Evolutionary conservation across 2,113 vertebrate genomes (phyloP).

Genomic region (Halichoeres trimaculatus): DNA sequence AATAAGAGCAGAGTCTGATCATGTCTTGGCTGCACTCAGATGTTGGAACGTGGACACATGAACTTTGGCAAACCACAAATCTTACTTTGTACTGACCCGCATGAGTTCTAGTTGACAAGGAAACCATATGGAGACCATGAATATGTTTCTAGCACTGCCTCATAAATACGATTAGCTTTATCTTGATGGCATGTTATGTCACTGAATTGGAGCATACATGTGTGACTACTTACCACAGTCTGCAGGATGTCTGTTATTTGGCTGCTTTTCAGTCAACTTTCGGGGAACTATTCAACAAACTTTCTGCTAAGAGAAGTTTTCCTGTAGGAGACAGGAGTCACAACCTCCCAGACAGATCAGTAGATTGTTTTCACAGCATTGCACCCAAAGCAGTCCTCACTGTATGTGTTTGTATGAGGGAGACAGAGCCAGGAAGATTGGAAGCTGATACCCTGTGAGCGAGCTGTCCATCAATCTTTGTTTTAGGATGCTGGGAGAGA

Average conservation of each 20-base stretch:
- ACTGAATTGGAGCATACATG: background rate
- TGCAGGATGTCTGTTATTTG: background rate
- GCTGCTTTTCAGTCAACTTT: conserved; percentile 11
- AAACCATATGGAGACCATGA: background rate
- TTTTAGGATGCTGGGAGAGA: conserved; percentile 30
- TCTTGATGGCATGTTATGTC: background rate
- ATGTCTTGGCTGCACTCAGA: background rate
- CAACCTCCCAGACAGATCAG: conserved; percentile 21
- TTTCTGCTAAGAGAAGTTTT: conserved; percentile 6
- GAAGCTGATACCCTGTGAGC: conserved; percentile 37
- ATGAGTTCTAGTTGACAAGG: background rate
- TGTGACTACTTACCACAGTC: background rate
- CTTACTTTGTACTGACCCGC: background rate
- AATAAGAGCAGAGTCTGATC: background rate
- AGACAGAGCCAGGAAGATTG: conserved; percentile 27
- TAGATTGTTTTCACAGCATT: conserved; percentile 33
- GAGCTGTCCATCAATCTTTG: conserved; percentile 48
- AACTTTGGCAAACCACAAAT: background rate
- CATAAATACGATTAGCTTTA: background rate
- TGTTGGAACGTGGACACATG: background rate
- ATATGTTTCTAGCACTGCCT: background rate
- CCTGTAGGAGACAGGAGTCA: conserved; percentile 25
- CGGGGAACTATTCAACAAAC: background rate
- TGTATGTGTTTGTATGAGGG: conserved; percentile 32
- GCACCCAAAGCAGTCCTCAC: conserved; percentile 24